Conservation (phyloP, 2,888 invertebrate species). For the Ametastegia equiseti region DNA sequence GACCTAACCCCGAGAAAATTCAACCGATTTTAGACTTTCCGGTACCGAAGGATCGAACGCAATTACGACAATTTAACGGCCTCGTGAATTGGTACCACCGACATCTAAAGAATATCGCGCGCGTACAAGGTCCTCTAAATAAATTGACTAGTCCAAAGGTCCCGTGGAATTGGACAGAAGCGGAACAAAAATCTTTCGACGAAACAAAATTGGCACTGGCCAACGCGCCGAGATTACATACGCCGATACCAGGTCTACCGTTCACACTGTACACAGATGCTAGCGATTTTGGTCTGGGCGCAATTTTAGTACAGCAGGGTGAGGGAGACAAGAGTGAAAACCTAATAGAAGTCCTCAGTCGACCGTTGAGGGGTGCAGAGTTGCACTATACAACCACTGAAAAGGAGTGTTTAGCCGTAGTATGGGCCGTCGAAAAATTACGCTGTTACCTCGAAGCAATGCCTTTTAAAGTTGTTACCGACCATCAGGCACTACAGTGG, state of each 20-base stretch:
- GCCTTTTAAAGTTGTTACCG: conserved; percentile 50
- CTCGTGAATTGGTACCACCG: conserved; percentile 54
- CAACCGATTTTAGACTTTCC: conserved; percentile 50
- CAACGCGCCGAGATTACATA: conserved; percentile 41
- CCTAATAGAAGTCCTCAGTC: conserved; percentile 50
- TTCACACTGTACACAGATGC: conserved; percentile 53
- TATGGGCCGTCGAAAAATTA: conserved; percentile 50
- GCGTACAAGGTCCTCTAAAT: conserved; percentile 49
- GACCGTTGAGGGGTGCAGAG: conserved; percentile 51
- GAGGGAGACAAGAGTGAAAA: conserved; percentile 27
- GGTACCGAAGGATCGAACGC: conserved; percentile 40
- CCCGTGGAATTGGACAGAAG: conserved; percentile 53
- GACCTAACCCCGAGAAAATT: conserved; percentile 52
- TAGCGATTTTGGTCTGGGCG: conserved; percentile 52
- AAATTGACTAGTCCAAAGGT: conserved; percentile 51
- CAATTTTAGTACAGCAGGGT: conserved; percentile 51
- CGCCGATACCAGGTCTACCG: conserved; percentile 47
- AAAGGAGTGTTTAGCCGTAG: conserved; percentile 48
- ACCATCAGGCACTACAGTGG: conserved; percentile 50
- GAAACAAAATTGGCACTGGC: conserved; percentile 41
- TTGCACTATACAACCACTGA: conserved; percentile 29
- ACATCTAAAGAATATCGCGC: conserved; percentile 49
- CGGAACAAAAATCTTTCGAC: conserved; percentile 48
- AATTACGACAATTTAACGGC: conserved; percentile 51
- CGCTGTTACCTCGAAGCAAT: conserved; percentile 49